Evolutionary conservation across 2,888 invertebrate species (phyloP).

Genomic region (Elysia crispata): DNA sequence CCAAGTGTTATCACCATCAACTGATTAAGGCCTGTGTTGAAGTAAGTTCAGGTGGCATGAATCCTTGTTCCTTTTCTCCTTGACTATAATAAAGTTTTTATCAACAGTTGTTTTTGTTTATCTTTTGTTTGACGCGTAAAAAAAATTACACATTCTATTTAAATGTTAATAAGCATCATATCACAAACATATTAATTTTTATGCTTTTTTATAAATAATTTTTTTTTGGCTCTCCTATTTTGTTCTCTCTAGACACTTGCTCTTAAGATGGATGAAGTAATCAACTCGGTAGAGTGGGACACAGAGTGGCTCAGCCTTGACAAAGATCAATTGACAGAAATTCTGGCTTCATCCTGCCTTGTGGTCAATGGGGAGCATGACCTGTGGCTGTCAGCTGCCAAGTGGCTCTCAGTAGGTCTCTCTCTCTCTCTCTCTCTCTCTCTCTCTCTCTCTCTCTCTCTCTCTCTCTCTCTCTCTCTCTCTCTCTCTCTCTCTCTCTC

Average conservation of each 20-base stretch:
- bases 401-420: constrained; percentile 75
- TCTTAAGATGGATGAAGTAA: constrained; percentile 73
- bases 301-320: constrained; percentile 73
- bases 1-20: constrained; percentile 72
- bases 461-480: no score
- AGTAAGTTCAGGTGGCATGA: constrained; percentile 13
- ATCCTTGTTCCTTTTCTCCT: no score
- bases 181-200: no score
- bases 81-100: no score
- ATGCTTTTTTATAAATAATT: no score
- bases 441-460: no score
- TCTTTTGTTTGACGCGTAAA: no score
- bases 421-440: no score
- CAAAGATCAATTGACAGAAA: constrained; percentile 77
- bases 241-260: constrained; percentile 61
- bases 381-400: constrained; percentile 76
- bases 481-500: no score
- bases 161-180: no score
- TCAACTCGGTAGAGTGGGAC: constrained; percentile 77
- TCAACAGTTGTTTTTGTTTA: no score
- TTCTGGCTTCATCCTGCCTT: constrained; percentile 69
- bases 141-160: no score
- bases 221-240: neutral
- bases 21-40: constrained; percentile 66
- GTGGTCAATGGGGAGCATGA: constrained; percentile 76